phyloP scores from a whole-genome alignment of 2,888 invertebrate genomes.

The Lepidochitona cinerea region DNA sequence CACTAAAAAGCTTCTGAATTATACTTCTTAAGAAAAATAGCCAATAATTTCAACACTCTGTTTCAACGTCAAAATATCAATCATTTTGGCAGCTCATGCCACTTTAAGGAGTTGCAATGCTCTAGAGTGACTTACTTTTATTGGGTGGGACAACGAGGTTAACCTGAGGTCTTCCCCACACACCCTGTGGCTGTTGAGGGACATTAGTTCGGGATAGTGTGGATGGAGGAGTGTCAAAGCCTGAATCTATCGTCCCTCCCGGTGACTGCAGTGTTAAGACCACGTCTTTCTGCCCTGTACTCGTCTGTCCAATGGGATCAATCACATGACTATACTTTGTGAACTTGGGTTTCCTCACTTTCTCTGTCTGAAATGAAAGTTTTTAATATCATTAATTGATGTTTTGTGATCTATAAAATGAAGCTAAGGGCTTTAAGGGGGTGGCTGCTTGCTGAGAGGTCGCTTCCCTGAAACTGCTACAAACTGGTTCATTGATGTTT shows the following conservation, averaged over 20 bases:
- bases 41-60: no score
- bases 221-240: neutral
- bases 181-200: conserved; percentile 12
- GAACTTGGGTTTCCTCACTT: conserved; percentile 57
- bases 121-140: conserved; percentile 11
- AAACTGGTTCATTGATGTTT: no score
- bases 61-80: no score
- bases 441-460: no score
- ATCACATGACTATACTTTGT: conserved; percentile 55
- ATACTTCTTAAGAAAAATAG: no score
- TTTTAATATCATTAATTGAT: no score
- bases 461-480: no score
- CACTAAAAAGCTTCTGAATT: no score
- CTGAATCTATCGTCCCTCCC: neutral
- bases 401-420: no score
- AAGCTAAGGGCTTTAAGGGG: no score
- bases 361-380: conserved; percentile 15
- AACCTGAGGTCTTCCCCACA: conserved; percentile 1
- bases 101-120: no score
- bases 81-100: no score
- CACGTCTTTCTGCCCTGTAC: conserved; percentile 53
- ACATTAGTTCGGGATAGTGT: neutral
- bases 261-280: conserved; percentile 48
- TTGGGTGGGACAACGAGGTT: neutral
- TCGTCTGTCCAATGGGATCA: conserved; percentile 34